A percentile compares a stretch with the other conserved stretches of the same genome.
Conservation (phyloP, 2,888 invertebrate species). For the Gortyna flavago region DNA sequence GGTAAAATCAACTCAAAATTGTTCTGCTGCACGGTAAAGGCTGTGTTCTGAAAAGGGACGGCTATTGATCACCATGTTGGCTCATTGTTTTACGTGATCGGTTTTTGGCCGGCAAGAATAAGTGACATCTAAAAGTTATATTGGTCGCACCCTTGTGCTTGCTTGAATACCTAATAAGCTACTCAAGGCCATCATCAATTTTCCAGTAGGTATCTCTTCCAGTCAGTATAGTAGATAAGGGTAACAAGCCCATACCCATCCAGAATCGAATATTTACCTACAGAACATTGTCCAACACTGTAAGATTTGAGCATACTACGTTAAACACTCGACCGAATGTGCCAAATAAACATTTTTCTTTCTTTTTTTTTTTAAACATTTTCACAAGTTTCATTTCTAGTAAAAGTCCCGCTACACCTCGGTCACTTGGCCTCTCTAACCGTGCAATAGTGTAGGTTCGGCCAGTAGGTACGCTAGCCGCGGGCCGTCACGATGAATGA, state of each 20-base stretch:
- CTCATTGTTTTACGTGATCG: neutral
- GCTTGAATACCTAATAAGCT: neutral
- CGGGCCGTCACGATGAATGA: conserved; percentile 87
- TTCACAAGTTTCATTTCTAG: neutral
- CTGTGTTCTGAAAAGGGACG: neutral
- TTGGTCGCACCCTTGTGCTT: neutral
- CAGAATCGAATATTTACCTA: neutral
- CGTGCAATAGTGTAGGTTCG: conserved; percentile 72
- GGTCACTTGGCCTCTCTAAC: conserved; percentile 29
- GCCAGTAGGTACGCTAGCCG: conserved; percentile 83
- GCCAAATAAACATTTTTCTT: neutral
- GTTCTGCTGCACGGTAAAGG: neutral
- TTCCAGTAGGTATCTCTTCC: neutral
- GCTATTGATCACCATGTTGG: neutral
- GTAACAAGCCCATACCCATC: neutral
- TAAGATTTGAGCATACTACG: neutral
- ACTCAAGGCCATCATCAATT: neutral
- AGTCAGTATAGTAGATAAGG: neutral
- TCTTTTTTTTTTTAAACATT: neutral
- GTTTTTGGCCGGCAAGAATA: neutral
- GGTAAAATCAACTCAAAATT: neutral
- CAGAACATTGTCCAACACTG: neutral
- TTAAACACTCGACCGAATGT: neutral
- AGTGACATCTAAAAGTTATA: neutral
- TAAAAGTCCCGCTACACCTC: neutral